These are phyloP conservation scores for Ammospiza caudacuta DNA, from an alignment of 2,113 vertebrate species.

Conservation along the genomic window DNA sequence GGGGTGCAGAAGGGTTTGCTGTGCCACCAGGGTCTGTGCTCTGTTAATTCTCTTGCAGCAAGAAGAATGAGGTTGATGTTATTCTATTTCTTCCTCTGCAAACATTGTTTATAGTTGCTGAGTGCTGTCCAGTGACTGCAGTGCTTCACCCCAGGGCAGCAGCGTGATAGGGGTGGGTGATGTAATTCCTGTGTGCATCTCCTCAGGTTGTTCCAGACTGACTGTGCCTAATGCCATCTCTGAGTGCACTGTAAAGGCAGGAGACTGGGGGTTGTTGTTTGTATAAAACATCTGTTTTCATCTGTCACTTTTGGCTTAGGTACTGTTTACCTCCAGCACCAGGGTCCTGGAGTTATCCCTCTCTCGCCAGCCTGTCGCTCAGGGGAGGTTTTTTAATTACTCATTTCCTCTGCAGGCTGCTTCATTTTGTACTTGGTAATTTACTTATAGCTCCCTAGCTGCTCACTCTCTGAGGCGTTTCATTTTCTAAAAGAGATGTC, in stretches of 20 bases:
- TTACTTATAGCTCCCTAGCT: slow-evolving; percentile 48
- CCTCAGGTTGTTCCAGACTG: background rate
- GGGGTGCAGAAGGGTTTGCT: background rate
- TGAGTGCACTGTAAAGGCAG: background rate
- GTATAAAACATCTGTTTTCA: background rate
- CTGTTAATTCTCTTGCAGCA: background rate
- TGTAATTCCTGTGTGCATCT: slow-evolving; percentile 15
- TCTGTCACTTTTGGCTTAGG: background rate
- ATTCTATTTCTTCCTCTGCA: background rate
- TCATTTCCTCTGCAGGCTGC: slow-evolving; percentile 62
- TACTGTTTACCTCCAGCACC: background rate
- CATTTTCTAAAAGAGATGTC: slow-evolving; percentile 30
- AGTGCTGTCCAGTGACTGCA: background rate
- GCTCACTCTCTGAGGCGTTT: background rate
- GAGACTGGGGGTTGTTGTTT: background rate
- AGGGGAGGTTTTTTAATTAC: slow-evolving; percentile 55
- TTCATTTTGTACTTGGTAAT: slow-evolving; percentile 65
- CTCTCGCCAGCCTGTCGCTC: background rate
- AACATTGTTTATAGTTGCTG: background rate
- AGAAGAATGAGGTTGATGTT: background rate
- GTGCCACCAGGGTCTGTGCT: background rate
- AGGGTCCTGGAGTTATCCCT: slow-evolving; percentile 1
- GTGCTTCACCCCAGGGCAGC: background rate
- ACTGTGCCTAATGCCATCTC: background rate
- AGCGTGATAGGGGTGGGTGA: background rate